These are phyloP conservation scores for Terebella lapidaria DNA, from an alignment of 2,888 invertebrate species.

Conservation along the genomic window DNA sequence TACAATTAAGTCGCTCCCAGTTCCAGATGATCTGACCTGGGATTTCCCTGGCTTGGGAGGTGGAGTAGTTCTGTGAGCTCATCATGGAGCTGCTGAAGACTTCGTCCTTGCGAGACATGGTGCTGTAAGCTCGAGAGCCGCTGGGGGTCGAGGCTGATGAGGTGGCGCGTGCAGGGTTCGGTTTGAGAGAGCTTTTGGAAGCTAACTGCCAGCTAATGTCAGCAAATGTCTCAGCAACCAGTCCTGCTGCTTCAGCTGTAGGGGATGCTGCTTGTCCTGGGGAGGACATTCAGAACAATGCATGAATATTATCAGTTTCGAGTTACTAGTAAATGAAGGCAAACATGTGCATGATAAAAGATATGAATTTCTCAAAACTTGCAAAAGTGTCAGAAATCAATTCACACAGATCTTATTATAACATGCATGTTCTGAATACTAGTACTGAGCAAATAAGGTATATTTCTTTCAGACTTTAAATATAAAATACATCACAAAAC, in stretches of 20 bases:
- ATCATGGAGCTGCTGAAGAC: background rate
- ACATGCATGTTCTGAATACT: too few relatives aligned
- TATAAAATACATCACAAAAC: too few relatives aligned
- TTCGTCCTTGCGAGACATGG: background rate
- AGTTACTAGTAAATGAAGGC: too few relatives aligned
- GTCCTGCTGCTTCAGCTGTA: slow-evolving; percentile 33
- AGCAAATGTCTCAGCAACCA: slow-evolving; percentile 33
- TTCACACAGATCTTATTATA: too few relatives aligned
- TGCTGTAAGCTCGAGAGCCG: background rate
- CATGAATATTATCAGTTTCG: too few relatives aligned
- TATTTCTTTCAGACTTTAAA: too few relatives aligned
- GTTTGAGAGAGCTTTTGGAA: slow-evolving; percentile 17
- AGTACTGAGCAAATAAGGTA: too few relatives aligned
- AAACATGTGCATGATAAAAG: too few relatives aligned
- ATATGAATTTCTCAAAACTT: too few relatives aligned
- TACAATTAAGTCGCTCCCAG: too few relatives aligned
- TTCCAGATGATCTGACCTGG: slow-evolving; percentile 5
- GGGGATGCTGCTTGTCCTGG: slow-evolving; percentile 48
- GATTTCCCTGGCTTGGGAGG: slow-evolving; percentile 7
- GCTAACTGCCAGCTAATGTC: slow-evolving; percentile 39
- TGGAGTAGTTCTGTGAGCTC: slow-evolving; percentile 8
- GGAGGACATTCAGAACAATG: background rate
- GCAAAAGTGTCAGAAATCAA: too few relatives aligned
- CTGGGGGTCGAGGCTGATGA: background rate
- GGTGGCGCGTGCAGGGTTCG: slow-evolving; percentile 1